A percentile compares a stretch with the other conserved stretches of the same genome.
Conservation (phyloP, 2,113 vertebrate genomes). For the Tupaia chinensis region DNA sequence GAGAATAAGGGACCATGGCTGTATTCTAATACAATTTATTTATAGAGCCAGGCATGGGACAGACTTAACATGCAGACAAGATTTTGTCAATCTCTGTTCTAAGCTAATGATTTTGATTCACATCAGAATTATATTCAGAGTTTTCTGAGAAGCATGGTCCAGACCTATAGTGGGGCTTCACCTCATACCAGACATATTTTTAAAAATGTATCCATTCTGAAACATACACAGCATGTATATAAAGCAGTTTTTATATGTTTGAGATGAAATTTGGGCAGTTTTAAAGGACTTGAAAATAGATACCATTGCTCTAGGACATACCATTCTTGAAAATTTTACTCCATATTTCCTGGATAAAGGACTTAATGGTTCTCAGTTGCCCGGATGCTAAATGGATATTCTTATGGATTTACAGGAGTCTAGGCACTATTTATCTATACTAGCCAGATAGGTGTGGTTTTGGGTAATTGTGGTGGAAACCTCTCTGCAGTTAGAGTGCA, state of each 20-base stretch:
- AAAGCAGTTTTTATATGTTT: background rate
- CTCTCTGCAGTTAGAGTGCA: background rate
- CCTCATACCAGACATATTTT: background rate
- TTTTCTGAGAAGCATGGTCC: background rate
- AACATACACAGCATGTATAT: background rate
- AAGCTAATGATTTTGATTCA: background rate
- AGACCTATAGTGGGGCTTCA: background rate
- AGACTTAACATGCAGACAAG: background rate
- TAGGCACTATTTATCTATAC: background rate
- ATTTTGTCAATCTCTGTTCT: background rate
- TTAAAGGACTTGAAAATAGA: background rate
- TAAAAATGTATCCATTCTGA: background rate
- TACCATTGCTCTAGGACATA: background rate
- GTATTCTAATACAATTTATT: background rate
- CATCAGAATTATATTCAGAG: background rate
- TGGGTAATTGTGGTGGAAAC: background rate
- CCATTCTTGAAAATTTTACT: conserved; percentile 1
- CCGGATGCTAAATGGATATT: background rate
- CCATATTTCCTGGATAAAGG: background rate
- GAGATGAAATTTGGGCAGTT: background rate
- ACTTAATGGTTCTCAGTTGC: background rate
- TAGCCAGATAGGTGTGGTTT: background rate
- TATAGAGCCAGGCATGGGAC: background rate
- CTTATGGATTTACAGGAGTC: background rate
- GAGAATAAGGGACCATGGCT: background rate